Evolutionary conservation across 1,140 invertebrate species (phyloP), one percentile per base, ranked within the genome.

Genomic region (Musca domestica): DNA sequence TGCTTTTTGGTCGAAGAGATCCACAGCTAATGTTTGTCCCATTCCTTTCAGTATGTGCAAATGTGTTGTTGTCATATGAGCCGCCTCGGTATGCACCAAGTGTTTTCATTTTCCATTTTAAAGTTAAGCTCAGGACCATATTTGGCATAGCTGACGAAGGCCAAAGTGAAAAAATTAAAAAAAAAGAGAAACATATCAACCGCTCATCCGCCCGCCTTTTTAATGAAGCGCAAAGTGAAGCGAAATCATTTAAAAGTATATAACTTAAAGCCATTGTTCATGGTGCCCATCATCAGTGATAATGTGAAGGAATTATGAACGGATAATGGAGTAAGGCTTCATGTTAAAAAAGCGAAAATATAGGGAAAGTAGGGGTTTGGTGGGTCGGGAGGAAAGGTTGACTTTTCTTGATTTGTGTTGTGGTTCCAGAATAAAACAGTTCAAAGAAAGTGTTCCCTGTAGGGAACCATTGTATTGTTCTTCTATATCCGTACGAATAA

Each of bases 151-250:
- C 27, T 9, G 9, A 30, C 3, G 27, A 30, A 30, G 34, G 34
- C n/a, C n/a, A n/a, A n/a, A n/a, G n/a, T n/a, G n/a, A 19, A 19
- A 51, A 51, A 20, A 9, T 4, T 2, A 46, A 22, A 41, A 48
- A 23, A 48, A 46, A 64, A 22, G 30, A 23, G 4, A n/a, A 51
- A 49, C 48, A 41, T 41, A 66, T 49, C 47, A 66, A 52, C 49
- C 51, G 58, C 73, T 77, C 74, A 72, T 74, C 77, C 77, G 77
- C 76, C 77, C 74, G 77, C 76, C 71, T 76, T 76, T 61, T 80
- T 80, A 80, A 78, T 80, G 77, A 80, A 80, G 72, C 78, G 78
- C 77, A 76, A 80, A 80, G 76, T 77, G 77, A 74, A 80, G 73
- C 73, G 70, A 79, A 80, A 73, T 67, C 56, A 61, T 61, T 61